Base-by-base conservation (phyloP, 2,797 vertebrate genomes). In the Odontamblyopus lacepedii region DNA sequence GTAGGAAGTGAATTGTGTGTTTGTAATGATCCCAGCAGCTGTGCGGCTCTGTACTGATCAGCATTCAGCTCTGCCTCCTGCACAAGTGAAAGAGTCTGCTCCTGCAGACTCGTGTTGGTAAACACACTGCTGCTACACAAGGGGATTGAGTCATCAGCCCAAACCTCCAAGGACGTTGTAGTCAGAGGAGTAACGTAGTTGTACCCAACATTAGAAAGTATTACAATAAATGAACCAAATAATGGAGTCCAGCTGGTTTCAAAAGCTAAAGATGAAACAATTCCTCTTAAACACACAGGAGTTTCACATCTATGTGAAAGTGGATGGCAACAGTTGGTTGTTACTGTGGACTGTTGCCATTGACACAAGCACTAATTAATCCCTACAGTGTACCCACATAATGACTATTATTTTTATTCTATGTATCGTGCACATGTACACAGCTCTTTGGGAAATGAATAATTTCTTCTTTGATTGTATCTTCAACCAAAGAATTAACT, bases 41-140 rank as follows among this genome's bases (percentile, higher is more conserved):
- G 91, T 89, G 85, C 68, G 2, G 63, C 84, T 83, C 89, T 79
- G 44, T 48, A 48, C 44, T 48, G 89, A 89, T 93, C 93, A 89
- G 85, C 90, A 93, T 93, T 93, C 91, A 78, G 86, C 85, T 87
- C 83, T 38, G 83, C 85, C 90, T 92, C 88, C 87, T 82, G 88
- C 87, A 85, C 86, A 80, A 91, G 88, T 66, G 77, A 86, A 88
- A 84, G 92, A 90, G 84, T 91, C 91, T 92, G 85, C 88, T 92
- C 78, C 87, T 87, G 80, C 9, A 75, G 72, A 85, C 76, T 64
- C 74, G 62, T 83, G 88, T 90, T 85, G 84, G 87, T 91, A 90
- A 91, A 92, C 86, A 91, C 79, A 75, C 70, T 29, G 6, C 56
- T 73, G 80, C 18, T 70, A 74, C 85, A 78, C 56, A 4, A 38